These are phyloP conservation scores for Agrotis puta DNA, from an alignment of 2,888 invertebrate species.

Conservation along the genomic window DNA sequence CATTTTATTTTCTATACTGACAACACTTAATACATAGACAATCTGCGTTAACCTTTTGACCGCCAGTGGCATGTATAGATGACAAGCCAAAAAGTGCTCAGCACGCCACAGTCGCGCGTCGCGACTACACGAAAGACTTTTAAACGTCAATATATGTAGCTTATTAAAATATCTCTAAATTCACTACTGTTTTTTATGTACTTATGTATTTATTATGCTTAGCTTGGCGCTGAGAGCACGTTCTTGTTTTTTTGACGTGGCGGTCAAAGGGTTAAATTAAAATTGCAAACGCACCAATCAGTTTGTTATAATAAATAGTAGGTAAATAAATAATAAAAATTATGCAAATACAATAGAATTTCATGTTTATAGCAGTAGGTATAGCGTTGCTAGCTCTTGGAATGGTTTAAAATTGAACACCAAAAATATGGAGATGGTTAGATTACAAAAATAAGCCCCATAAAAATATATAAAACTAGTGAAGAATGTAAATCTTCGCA, in stretches of 20 bases:
- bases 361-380: conserved; percentile 48
- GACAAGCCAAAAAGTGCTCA: too few species aligned
- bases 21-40: conserved; percentile 56
- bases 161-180: too few species aligned
- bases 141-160: too few species aligned
- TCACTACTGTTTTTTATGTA: too few species aligned
- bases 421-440: conserved; percentile 67
- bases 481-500: conserved; percentile 24
- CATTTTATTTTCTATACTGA: conserved; percentile 63
- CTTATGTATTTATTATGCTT: too few species aligned
- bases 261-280: too few species aligned
- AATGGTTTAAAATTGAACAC: conserved; percentile 79
- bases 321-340: conserved; percentile 57
- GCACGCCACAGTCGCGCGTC: too few species aligned
- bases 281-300: conserved; percentile 55
- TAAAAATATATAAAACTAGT: conserved; percentile 38
- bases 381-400: conserved; percentile 71
- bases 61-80: too few species aligned
- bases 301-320: conserved; percentile 51
- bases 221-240: too few species aligned
- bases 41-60: too few species aligned
- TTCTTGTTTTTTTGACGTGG: too few species aligned
- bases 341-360: conserved; percentile 67
- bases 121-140: too few species aligned
- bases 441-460: conserved; percentile 68